Evolutionary conservation across 2,797 vertebrate species (phyloP).

Genomic region (Oophaga sylvatica): DNA sequence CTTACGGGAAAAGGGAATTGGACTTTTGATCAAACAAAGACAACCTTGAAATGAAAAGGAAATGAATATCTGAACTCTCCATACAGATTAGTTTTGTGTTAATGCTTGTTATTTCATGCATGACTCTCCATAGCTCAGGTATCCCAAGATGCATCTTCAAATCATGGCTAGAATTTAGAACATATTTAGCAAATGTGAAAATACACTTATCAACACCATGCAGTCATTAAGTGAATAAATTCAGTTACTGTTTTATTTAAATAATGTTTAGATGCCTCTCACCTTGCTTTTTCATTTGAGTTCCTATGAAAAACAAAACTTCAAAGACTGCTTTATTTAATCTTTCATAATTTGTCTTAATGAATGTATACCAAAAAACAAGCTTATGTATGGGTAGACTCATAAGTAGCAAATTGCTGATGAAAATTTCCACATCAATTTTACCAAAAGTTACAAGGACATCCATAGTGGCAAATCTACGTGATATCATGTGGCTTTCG

Average conservation of each 20-base stretch:
- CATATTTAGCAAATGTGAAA: not conserved
- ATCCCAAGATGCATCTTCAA: not conserved
- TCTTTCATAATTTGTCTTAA: not conserved
- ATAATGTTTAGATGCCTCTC: not conserved
- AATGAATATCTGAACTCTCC: not conserved
- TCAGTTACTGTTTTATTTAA: not conserved
- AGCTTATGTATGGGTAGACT: too few species aligned
- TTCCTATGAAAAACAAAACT: not conserved
- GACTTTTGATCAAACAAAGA: slow-evolving; percentile 38
- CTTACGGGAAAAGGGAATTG: slow-evolving; percentile 31
- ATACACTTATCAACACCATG: not conserved
- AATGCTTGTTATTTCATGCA: slow-evolving; percentile 7
- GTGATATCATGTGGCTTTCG: too few species aligned
- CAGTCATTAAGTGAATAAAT: not conserved
- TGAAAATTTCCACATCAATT: too few species aligned
- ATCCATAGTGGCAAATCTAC: too few species aligned
- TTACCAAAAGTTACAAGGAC: too few species aligned
- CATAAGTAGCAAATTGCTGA: too few species aligned
- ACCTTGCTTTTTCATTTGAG: not conserved
- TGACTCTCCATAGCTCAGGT: not conserved
- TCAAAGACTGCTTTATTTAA: not conserved
- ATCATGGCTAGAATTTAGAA: not conserved
- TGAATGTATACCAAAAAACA: not conserved
- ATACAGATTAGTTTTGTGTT: slow-evolving; percentile 23
- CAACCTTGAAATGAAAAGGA: slow-evolving; percentile 41